Evolutionary conservation across 2,113 vertebrate species (phyloP).

Genomic region (Nycticebus coucang): DNA sequence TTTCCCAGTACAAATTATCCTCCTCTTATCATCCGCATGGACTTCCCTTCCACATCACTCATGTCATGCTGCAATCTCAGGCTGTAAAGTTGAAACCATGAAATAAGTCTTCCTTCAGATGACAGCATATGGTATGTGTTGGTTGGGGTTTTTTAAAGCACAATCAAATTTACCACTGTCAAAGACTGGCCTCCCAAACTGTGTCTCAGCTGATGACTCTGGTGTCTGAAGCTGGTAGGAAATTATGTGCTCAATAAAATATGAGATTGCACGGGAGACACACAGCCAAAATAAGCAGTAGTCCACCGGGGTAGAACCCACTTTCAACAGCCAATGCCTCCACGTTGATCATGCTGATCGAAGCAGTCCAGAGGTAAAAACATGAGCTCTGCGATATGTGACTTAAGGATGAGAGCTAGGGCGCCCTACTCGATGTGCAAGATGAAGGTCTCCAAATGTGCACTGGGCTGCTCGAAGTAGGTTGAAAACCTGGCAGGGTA

Average conservation of each 20-base stretch:
- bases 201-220: constrained; percentile 54
- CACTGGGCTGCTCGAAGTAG: background rate
- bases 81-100: constrained; percentile 28
- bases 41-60: constrained; percentile 56
- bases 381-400: background rate
- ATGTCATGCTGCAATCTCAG: constrained; percentile 53
- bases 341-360: constrained; percentile 70
- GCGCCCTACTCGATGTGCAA: background rate
- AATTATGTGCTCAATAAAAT: constrained; percentile 56
- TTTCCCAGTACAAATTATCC: constrained; percentile 74
- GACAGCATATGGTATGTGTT: constrained; percentile 63
- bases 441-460: background rate
- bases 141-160: constrained; percentile 59
- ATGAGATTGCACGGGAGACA: constrained; percentile 69
- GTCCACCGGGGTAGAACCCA: constrained; percentile 58
- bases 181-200: constrained; percentile 43
- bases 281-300: constrained; percentile 62
- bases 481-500: background rate
- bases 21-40: constrained; percentile 70
- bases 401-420: background rate
- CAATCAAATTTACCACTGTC: constrained; percentile 69
- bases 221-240: constrained; percentile 76
- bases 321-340: constrained; percentile 72
- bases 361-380: constrained; percentile 69
- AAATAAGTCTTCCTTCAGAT: constrained; percentile 57